Base-by-base conservation (phyloP, 1,140 invertebrate species). In the Wiebesia pumilae region DNA sequence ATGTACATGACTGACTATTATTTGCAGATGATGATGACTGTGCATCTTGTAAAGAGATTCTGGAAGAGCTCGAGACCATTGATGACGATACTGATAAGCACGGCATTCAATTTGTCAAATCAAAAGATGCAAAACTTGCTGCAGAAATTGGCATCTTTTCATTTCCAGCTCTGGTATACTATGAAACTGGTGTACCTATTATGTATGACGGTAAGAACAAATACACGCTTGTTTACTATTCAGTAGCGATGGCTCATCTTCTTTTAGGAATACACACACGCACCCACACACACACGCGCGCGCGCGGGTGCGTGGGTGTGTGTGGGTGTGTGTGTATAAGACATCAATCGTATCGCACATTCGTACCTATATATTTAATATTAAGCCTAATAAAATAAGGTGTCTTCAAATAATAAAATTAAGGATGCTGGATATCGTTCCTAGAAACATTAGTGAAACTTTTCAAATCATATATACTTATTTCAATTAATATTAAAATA, bases 21-120 rank as follows among this genome's bases (percentile, higher is more conserved):
- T 47, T 47, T 7, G 0, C 90, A 97, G 97, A 98, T 93, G 97
- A 97, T 91, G 97, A 98, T 90, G 96, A 97, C 89, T 97, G 97
- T 90, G 95, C 97, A 85, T 95, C 96, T 19, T 98, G 98, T 91
- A 95, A 96, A 79, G 96, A 96, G 88, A 96, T 98, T 87, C 93
- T 99, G 33, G 96, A 98, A 89, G 97, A 98, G 90, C 93, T 99
- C 86, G 98, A 99, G 94, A 98, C 97, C 62, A 98, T 99, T 90
- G 98, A 98, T 90, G 98, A 98, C 93, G 97, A 98, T 89, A 97
- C 97, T 16, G 97, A 98, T 91, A 96, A 98, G 90, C 96, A 98
- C 89, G 97, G 97, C 85, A 98, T 98, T 89, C 97, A 98, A 93
- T 98, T 99, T 93, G 98, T 99, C 14, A 98, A 98, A 91, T 98